Evolutionary conservation across 2,888 invertebrate species (phyloP).

Genomic region (Seira sanloemensis): DNA sequence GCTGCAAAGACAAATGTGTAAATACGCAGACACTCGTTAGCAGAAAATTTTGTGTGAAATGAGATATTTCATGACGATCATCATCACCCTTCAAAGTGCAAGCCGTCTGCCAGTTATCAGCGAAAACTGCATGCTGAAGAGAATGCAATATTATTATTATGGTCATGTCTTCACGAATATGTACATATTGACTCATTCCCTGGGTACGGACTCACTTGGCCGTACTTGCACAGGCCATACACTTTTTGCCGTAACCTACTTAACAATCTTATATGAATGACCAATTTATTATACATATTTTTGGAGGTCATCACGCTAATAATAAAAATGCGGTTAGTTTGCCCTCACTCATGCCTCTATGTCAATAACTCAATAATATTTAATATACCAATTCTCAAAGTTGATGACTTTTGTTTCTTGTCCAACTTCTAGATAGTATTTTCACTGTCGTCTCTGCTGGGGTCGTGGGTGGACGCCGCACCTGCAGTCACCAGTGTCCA

Average conservation of each 20-base stretch:
- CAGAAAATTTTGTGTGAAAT: constrained; percentile 13
- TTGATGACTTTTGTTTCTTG: constrained; percentile 15
- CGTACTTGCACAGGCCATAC: neutral
- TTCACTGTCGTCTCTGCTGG: constrained; percentile 32
- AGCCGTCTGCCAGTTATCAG: neutral
- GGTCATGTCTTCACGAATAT: neutral
- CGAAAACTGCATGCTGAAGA: neutral
- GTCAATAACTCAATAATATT: neutral
- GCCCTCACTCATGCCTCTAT: neutral
- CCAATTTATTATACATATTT: constrained; percentile 17
- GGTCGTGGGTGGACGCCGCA: constrained; percentile 44
- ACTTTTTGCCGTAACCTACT: constrained; percentile 9
- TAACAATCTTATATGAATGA: neutral
- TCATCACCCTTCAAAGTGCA: constrained; percentile 2
- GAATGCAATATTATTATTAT: too few species aligned
- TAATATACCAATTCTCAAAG: neutral
- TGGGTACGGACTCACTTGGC: too few species aligned
- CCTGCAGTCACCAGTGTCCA: constrained; percentile 72
- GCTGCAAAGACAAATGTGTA: too few species aligned
- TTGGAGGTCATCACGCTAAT: neutral
- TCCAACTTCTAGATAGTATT: constrained; percentile 43
- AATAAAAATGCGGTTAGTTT: neutral
- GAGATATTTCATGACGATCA: constrained; percentile 14
- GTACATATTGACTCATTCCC: neutral
- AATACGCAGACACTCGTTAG: too few species aligned